These are phyloP conservation scores for Pyrgilauda ruficollis DNA, from an alignment of 2,113 vertebrate genomes.

Conservation along the genomic window DNA sequence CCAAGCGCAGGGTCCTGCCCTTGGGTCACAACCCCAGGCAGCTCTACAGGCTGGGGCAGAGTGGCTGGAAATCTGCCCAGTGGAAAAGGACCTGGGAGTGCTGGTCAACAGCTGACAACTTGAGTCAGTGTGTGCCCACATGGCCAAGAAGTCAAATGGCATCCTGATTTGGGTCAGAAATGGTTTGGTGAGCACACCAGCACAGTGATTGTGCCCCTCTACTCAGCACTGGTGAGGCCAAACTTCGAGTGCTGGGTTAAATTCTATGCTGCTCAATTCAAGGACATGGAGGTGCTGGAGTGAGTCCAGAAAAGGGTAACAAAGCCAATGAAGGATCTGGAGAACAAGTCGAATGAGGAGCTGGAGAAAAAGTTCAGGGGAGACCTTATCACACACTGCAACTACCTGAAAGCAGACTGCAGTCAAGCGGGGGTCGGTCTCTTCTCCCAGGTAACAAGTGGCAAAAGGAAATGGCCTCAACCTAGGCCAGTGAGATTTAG, in stretches of 20 bases:
- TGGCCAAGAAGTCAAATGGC: background rate
- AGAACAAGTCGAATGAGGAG: background rate
- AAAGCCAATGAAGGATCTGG: background rate
- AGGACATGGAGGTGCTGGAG: background rate
- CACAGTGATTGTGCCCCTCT: accelerated
- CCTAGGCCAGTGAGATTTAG: background rate
- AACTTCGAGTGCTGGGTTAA: background rate
- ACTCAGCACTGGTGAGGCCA: background rate
- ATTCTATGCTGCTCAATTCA: accelerated
- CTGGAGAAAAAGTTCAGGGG: background rate
- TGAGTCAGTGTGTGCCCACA: background rate
- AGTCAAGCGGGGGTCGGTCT: background rate
- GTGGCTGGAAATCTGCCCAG: background rate
- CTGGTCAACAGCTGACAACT: accelerated
- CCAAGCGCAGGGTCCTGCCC: background rate
- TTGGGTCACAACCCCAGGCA: background rate
- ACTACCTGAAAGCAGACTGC: background rate
- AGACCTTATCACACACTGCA: accelerated
- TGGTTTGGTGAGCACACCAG: background rate
- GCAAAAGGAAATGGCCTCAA: background rate
- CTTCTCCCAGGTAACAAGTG: background rate
- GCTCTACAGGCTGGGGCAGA: background rate
- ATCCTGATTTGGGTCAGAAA: background rate
- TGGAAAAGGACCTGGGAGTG: background rate
- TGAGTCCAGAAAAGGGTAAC: background rate